Percentiles rank a stretch among this genome's conserved stretches.
Evolutionary conservation across 2,113 vertebrate species (phyloP).

Genomic region (Salvelinus sp.): DNA sequence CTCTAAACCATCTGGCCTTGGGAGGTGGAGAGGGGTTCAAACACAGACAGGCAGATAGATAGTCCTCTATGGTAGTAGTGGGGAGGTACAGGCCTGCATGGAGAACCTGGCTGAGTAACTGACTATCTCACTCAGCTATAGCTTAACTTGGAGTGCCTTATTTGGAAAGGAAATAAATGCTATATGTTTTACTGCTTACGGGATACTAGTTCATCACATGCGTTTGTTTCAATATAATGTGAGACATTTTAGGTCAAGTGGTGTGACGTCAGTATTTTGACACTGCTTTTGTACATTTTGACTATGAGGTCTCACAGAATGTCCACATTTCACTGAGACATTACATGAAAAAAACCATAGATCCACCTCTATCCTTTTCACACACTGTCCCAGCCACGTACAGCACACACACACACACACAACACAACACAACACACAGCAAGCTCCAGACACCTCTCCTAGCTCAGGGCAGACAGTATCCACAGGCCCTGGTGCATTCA

Average conservation of each 20-base stretch:
- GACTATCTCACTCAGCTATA: slow-evolving; percentile 17
- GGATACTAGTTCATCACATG: neutral
- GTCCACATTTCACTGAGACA: no score
- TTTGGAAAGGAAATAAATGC: no score
- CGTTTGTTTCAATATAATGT: no score
- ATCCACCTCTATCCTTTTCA: neutral
- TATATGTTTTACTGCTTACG: neutral
- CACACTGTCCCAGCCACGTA: neutral
- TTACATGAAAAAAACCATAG: neutral
- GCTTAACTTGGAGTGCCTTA: slow-evolving; percentile 20
- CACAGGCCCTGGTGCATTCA: slow-evolving; percentile 28
- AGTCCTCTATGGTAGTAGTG: neutral
- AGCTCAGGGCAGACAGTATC: slow-evolving; percentile 28
- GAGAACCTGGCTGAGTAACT: slow-evolving; percentile 36
- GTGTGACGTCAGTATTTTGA: neutral
- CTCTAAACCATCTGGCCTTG: slow-evolving; percentile 46
- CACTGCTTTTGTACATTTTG: no score
- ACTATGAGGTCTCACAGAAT: no score
- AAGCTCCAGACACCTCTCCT: slow-evolving; percentile 11
- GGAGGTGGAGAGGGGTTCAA: slow-evolving; percentile 34
- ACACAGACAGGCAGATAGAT: slow-evolving; percentile 29
- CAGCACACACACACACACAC: no score
- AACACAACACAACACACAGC: neutral
- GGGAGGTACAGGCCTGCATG: slow-evolving; percentile 3
- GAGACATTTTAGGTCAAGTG: slow-evolving; percentile 20